These are phyloP conservation scores for Stegostoma tigrinum DNA, from an alignment of 2,113 vertebrate genomes.

Conservation along the genomic window DNA sequence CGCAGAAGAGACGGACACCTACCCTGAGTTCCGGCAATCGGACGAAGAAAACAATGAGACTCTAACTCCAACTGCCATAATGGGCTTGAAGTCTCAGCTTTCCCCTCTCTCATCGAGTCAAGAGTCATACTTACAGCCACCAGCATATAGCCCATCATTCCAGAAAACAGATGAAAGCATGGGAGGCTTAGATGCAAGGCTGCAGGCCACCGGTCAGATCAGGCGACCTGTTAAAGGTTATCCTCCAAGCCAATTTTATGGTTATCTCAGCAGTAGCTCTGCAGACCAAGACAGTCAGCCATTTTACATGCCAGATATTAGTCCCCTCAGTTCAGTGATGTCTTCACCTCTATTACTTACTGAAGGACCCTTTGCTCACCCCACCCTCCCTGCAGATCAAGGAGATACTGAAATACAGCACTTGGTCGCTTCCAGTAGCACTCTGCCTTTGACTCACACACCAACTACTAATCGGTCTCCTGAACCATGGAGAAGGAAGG, in stretches of 20 bases:
- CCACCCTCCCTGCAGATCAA: slow-evolving; percentile 87
- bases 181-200: slow-evolving; percentile 69
- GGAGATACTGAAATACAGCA: slow-evolving; percentile 69
- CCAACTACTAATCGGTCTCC: slow-evolving; percentile 84
- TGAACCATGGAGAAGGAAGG: slow-evolving; percentile 84
- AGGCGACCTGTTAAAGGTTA: slow-evolving; percentile 75
- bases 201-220: slow-evolving; percentile 86
- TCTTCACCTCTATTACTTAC: slow-evolving; percentile 80
- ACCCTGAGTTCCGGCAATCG: slow-evolving; percentile 96
- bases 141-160: slow-evolving; percentile 93
- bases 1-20: slow-evolving; percentile 95
- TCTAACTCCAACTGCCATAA: slow-evolving; percentile 73
- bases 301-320: slow-evolving; percentile 97
- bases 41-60: slow-evolving; percentile 97
- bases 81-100: slow-evolving; percentile 85
- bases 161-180: slow-evolving; percentile 84
- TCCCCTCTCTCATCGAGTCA: slow-evolving; percentile 95
- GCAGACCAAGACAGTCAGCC: slow-evolving; percentile 81
- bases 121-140: slow-evolving; percentile 95
- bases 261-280: slow-evolving; percentile 83
- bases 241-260: slow-evolving; percentile 86
- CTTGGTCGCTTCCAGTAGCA: slow-evolving; percentile 81
- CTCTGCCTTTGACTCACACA: slow-evolving; percentile 86
- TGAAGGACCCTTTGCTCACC: slow-evolving; percentile 85
- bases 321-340: slow-evolving; percentile 90